Percentiles rank a stretch among this genome's conserved stretches.
Evolutionary conservation across 2,888 invertebrate species (phyloP).

Genomic region (Tetheella fluctuosa): DNA sequence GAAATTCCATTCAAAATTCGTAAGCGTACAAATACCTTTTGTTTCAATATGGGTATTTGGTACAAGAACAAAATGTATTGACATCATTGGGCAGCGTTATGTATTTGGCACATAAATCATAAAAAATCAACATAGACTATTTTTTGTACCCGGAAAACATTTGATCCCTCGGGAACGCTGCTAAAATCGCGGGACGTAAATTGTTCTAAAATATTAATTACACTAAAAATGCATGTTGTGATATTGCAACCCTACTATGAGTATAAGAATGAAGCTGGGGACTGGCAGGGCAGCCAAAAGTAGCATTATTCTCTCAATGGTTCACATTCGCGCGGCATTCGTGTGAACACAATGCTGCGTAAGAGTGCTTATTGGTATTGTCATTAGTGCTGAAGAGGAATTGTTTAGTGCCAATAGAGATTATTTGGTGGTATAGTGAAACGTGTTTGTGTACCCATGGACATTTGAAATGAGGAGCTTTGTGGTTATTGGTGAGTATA

Average conservation of each 20-base stretch:
- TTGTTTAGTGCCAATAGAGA: constrained; percentile 8
- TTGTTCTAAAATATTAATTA: too few species aligned
- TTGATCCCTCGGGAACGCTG: too few species aligned
- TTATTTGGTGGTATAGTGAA: constrained; percentile 11
- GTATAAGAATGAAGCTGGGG: background rate
- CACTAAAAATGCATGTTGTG: too few species aligned
- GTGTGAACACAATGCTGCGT: constrained; percentile 6
- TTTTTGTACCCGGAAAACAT: too few species aligned
- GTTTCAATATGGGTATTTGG: too few species aligned
- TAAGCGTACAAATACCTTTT: too few species aligned
- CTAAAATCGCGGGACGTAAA: too few species aligned
- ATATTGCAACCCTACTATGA: background rate
- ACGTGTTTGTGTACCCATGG: constrained; percentile 23
- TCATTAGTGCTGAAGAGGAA: background rate
- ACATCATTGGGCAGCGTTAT: too few species aligned
- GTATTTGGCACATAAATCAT: too few species aligned
- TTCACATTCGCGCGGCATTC: constrained; percentile 4
- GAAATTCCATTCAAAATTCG: background rate
- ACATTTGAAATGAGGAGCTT: constrained; percentile 41
- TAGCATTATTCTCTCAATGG: background rate
- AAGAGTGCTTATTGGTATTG: background rate
- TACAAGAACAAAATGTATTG: too few species aligned
- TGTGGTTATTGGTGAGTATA: constrained; percentile 37
- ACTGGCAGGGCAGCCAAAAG: constrained; percentile 8
- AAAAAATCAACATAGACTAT: too few species aligned